Evolutionary conservation across 1,140 invertebrate genomes (phyloP).

Genomic region (Drosophila yakuba): DNA sequence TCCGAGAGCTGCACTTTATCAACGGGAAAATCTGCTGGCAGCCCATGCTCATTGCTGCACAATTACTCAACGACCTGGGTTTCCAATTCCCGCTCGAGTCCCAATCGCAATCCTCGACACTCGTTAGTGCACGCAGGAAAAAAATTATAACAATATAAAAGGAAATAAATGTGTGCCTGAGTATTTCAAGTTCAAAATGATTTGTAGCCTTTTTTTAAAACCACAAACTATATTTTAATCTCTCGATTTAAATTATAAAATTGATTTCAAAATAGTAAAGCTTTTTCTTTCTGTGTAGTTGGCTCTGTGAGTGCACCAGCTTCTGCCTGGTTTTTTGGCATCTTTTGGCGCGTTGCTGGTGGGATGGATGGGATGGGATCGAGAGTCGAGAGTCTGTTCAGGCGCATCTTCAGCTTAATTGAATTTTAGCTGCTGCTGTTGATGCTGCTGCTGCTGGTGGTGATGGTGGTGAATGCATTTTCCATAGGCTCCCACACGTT

Average conservation of each 20-base stretch:
- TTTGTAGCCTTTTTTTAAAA: background rate
- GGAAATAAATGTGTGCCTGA: background rate
- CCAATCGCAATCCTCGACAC: conserved; percentile 55
- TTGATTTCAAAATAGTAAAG: background rate
- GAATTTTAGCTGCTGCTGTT: conserved; percentile 63
- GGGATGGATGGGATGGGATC: conserved; percentile 27
- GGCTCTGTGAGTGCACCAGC: conserved; percentile 34
- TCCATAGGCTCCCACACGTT: conserved; percentile 77
- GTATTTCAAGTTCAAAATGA: too few species aligned
- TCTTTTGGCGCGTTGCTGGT: conserved; percentile 57
- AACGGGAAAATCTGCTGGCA: conserved; percentile 74
- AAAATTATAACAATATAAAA: background rate
- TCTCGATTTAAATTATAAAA: background rate
- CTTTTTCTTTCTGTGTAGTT: background rate
- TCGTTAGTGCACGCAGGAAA: conserved; percentile 45
- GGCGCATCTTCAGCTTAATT: conserved; percentile 80
- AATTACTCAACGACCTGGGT: conserved; percentile 76
- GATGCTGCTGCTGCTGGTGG: conserved; percentile 5
- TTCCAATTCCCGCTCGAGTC: conserved; percentile 58
- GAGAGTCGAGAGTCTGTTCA: conserved; percentile 48
- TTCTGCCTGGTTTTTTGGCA: conserved; percentile 57
- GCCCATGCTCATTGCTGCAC: conserved; percentile 75
- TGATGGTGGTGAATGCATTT: conserved; percentile 67
- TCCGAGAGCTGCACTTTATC: conserved; percentile 71
- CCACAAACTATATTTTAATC: background rate